These are phyloP conservation scores for Ruditapes philippinarum DNA, from an alignment of 1,140 invertebrate genomes.

Conservation along the genomic window DNA sequence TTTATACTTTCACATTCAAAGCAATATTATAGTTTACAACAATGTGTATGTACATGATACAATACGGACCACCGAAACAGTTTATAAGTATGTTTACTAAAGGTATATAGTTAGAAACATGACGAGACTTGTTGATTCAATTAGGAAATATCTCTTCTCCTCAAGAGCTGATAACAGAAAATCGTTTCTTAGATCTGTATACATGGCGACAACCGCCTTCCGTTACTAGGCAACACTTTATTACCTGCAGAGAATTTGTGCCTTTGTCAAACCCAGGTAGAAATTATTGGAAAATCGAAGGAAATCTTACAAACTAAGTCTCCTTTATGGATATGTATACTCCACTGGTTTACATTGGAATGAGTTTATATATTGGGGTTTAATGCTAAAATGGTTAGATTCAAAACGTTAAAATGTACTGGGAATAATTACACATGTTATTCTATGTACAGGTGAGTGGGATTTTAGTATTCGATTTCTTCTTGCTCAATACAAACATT, in stretches of 20 bases:
- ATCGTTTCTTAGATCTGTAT: neutral
- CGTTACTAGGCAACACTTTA: slow-evolving; percentile 60
- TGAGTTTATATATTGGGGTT: neutral
- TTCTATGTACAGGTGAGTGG: neutral
- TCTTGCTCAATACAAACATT: too few relatives aligned
- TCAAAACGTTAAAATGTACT: neutral
- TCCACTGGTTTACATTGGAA: neutral
- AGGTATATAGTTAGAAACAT: too few relatives aligned
- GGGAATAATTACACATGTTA: neutral
- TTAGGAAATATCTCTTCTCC: too few relatives aligned
- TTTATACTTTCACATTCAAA: too few relatives aligned
- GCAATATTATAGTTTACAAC: too few relatives aligned
- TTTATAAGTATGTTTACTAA: too few relatives aligned
- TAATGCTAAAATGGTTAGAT: neutral
- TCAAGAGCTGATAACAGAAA: neutral
- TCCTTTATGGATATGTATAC: neutral
- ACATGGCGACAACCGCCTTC: slow-evolving; percentile 21
- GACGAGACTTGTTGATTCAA: too few relatives aligned
- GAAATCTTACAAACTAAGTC: slow-evolving; percentile 46
- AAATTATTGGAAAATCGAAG: slow-evolving; percentile 66
- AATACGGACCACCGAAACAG: too few relatives aligned
- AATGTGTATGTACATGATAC: too few relatives aligned
- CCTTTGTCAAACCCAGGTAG: slow-evolving; percentile 33
- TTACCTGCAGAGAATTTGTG: slow-evolving; percentile 40
- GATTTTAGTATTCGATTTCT: neutral